These are phyloP conservation scores for Ceramica pisi DNA, from an alignment of 2,888 invertebrate species.

Conservation along the genomic window DNA sequence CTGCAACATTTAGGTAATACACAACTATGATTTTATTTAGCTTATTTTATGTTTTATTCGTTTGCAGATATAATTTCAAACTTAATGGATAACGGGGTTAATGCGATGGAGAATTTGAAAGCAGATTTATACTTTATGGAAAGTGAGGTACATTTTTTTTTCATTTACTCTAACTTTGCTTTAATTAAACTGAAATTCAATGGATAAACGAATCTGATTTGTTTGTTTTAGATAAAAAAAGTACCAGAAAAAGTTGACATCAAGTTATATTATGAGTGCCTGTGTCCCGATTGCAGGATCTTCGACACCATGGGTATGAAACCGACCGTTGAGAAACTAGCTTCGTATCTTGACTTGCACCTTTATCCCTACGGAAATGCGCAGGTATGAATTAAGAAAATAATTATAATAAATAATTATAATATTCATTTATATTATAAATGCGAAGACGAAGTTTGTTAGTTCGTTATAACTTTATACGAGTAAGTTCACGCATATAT, in stretches of 20 bases:
- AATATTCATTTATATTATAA: too few species aligned
- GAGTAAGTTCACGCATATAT: too few species aligned
- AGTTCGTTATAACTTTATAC: too few species aligned
- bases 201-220: neutral
- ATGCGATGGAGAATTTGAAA: constrained; percentile 29
- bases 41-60: neutral
- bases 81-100: constrained; percentile 29
- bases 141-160: constrained; percentile 33
- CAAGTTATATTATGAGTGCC: constrained; percentile 93
- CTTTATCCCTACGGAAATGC: constrained; percentile 96
- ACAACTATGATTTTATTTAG: neutral
- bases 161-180: neutral
- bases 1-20: neutral
- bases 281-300: constrained; percentile 94
- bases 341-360: constrained; percentile 91
- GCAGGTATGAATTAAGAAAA: constrained; percentile 84
- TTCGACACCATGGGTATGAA: constrained; percentile 92
- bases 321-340: constrained; percentile 91
- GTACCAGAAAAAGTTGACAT: constrained; percentile 61
- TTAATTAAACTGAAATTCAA: neutral
- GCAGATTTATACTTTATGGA: constrained; percentile 33
- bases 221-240: constrained; percentile 49
- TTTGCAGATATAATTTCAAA: constrained; percentile 54
- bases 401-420: too few species aligned
- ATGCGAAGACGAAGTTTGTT: too few species aligned